Percentiles rank a stretch among this genome's conserved stretches.
These are phyloP conservation scores for Endomychus coccineus DNA, from an alignment of 2,888 invertebrate genomes.

Conservation along the genomic window DNA sequence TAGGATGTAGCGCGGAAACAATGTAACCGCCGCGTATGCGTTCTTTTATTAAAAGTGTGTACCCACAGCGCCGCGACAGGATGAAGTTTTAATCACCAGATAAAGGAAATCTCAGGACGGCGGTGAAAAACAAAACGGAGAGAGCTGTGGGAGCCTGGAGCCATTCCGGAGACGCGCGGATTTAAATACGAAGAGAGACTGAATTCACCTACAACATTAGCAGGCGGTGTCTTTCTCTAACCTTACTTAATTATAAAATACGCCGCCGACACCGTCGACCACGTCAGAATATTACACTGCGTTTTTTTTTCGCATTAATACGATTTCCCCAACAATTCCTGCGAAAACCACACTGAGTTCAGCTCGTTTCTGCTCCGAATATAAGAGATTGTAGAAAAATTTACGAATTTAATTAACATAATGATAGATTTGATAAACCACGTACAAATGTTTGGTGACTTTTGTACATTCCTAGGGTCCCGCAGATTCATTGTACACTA, in stretches of 20 bases:
- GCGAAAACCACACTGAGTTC: too few species aligned
- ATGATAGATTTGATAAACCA: too few species aligned
- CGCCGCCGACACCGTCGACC: constrained; percentile 10
- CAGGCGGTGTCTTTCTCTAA: constrained; percentile 17
- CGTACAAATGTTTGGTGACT: too few species aligned
- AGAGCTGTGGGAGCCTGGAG: constrained; percentile 33
- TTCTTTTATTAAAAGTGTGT: constrained; percentile 42
- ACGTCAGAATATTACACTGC: constrained; percentile 12
- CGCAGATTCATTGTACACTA: too few species aligned
- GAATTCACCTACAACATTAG: constrained; percentile 17
- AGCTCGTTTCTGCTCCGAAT: too few species aligned
- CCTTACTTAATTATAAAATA: constrained; percentile 18
- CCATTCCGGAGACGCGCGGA: constrained; percentile 32
- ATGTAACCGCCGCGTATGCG: constrained; percentile 34
- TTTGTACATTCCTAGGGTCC: too few species aligned
- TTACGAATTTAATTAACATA: too few species aligned
- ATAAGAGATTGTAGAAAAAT: too few species aligned
- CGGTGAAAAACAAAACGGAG: constrained; percentile 39
- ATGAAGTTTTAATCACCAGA: constrained; percentile 47
- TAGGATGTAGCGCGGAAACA: constrained; percentile 33
- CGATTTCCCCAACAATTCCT: constrained; percentile 13
- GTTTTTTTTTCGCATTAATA: constrained; percentile 14
- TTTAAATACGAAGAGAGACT: constrained; percentile 24
- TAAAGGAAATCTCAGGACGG: constrained; percentile 44
- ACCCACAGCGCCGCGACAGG: constrained; percentile 41